A percentile compares a stretch with the other conserved stretches of the same genome.
Evolutionary conservation across 2,113 vertebrate genomes (phyloP).

Genomic region (Nannospalax galili): DNA sequence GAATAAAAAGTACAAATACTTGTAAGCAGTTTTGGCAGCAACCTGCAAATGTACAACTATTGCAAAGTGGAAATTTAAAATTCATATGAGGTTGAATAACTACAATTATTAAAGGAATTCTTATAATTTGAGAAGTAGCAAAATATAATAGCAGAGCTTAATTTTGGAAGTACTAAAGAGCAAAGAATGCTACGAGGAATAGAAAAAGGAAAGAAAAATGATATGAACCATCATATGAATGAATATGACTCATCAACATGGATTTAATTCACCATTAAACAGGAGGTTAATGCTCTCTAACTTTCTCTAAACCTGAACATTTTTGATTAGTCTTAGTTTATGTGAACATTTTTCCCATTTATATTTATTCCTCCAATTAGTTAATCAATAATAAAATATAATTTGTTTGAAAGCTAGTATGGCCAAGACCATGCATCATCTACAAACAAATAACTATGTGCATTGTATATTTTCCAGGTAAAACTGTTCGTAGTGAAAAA

Average conservation of each 20-base stretch:
- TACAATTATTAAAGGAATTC: neutral
- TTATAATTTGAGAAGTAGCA: neutral
- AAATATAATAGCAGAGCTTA: neutral
- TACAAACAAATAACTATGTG: neutral
- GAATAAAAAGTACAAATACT: neutral
- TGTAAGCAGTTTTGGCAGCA: neutral
- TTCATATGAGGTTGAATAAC: neutral
- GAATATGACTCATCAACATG: neutral
- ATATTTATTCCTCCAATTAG: neutral
- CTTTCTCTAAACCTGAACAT: neutral
- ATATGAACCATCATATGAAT: neutral
- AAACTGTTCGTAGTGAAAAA: neutral
- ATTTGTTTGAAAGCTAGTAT: slow-evolving; percentile 7
- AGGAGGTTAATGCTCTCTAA: neutral
- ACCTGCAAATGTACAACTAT: neutral
- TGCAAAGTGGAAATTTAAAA: neutral
- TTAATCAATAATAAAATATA: neutral
- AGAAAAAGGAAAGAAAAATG: neutral
- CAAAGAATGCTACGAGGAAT: neutral
- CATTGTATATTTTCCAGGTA: neutral
- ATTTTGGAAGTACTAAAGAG: neutral
- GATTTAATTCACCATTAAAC: neutral
- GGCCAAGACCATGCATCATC: neutral
- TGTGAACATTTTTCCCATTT: neutral
- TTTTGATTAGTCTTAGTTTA: neutral